Conservation (phyloP, 2,113 vertebrate species). For the Hystrix cristata region DNA sequence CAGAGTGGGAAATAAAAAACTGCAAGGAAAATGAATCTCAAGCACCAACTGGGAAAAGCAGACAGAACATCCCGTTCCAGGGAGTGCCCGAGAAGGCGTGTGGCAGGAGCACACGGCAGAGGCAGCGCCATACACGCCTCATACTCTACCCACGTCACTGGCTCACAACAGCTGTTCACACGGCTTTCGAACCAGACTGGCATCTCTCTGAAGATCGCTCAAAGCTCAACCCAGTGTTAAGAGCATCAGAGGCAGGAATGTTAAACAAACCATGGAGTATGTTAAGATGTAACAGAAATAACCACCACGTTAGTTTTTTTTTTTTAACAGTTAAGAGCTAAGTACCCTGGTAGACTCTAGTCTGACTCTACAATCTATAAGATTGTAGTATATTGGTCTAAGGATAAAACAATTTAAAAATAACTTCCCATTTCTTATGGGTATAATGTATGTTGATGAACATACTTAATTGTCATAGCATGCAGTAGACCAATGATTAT, state of each 20-base stretch:
- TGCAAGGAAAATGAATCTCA: not conserved
- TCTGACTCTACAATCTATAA: not conserved
- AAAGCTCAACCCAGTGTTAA: not conserved
- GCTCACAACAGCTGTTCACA: not conserved
- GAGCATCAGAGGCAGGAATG: not conserved
- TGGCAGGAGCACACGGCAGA: not conserved
- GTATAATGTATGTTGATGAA: not conserved
- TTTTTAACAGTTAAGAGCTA: constrained; percentile 16
- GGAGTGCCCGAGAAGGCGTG: not conserved
- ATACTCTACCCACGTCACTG: not conserved
- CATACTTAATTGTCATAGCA: not conserved
- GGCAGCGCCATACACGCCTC: not conserved
- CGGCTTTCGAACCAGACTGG: not conserved
- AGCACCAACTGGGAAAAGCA: not conserved
- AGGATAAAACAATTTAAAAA: constrained; percentile 29
- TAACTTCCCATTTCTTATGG: constrained; percentile 22
- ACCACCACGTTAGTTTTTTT: not conserved
- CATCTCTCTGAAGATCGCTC: not conserved
- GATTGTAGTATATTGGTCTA: not conserved
- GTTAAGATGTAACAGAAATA: not conserved
- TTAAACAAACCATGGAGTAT: not conserved
- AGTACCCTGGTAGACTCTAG: not conserved
- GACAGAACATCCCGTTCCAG: not conserved
- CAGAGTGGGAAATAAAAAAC: not conserved
- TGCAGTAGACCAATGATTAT: not conserved